phyloP scores from a whole-genome alignment of 2,113 vertebrate species.

The Dolichotis patagonum region DNA sequence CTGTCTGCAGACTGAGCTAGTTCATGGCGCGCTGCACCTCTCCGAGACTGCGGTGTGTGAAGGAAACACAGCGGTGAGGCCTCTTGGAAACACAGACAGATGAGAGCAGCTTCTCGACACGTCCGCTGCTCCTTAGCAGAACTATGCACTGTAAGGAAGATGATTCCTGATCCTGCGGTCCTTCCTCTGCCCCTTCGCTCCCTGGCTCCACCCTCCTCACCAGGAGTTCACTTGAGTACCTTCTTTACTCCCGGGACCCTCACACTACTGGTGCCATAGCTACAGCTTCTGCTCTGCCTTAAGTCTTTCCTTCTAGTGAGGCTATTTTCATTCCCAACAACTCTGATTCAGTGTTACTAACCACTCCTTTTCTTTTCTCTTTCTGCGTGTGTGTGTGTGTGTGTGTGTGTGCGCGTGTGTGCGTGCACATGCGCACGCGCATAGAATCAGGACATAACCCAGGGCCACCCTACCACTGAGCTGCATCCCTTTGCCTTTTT shows the following conservation, averaged over 20 bases:
- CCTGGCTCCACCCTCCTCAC: no score
- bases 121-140: not conserved
- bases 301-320: not conserved
- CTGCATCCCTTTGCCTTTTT: not conserved
- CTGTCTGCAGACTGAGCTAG: slow-evolving; percentile 65
- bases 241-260: not conserved
- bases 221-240: not conserved
- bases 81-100: not conserved
- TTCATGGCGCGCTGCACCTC: slow-evolving; percentile 36
- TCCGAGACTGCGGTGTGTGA: not conserved
- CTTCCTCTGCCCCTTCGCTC: not conserved
- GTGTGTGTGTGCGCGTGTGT: not conserved
- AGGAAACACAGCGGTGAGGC: not conserved
- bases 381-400: not conserved
- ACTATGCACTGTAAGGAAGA: not conserved
- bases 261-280: rapidly evolving
- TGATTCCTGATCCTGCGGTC: not conserved
- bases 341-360: not conserved
- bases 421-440: not conserved
- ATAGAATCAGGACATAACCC: not conserved
- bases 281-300: not conserved
- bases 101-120: not conserved
- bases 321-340: not conserved
- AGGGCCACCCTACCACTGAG: not conserved
- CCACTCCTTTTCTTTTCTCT: not conserved